Percentiles rank a stretch among this genome's conserved stretches.
Evolutionary conservation across 2,113 vertebrate genomes (phyloP).

Genomic region (Phalacrocorax pelagicus): DNA sequence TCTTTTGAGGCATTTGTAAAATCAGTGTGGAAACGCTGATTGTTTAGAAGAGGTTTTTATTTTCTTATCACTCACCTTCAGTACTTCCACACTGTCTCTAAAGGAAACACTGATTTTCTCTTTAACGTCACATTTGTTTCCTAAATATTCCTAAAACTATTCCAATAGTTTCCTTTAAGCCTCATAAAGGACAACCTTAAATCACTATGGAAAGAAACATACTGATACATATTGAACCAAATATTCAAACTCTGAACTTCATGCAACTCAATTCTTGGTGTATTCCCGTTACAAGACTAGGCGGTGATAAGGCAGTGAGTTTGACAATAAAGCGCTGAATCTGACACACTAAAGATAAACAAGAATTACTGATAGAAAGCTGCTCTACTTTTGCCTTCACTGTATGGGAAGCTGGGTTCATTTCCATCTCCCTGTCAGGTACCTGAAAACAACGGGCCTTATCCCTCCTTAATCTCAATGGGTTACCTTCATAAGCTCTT

Average conservation of each 20-base stretch:
- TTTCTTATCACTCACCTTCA: neutral
- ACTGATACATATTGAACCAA: neutral
- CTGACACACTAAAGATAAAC: slow-evolving; percentile 68
- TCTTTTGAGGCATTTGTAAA: neutral
- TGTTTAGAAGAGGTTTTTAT: neutral
- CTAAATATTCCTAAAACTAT: neutral
- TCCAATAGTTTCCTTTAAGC: neutral
- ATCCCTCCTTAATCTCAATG: slow-evolving; percentile 62
- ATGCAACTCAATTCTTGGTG: slow-evolving; percentile 24
- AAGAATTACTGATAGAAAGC: slow-evolving; percentile 65
- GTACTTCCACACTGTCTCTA: neutral
- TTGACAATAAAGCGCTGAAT: slow-evolving; percentile 53
- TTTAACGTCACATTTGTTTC: neutral
- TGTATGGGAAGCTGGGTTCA: neutral
- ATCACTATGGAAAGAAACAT: neutral
- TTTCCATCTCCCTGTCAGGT: slow-evolving; percentile 55
- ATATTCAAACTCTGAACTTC: slow-evolving; percentile 29
- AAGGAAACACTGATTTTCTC: neutral
- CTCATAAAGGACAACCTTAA: neutral
- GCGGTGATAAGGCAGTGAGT: slow-evolving; percentile 53
- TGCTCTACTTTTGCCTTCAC: slow-evolving; percentile 52
- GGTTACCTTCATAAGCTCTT: slow-evolving; percentile 65
- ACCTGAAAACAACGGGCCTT: slow-evolving; percentile 61
- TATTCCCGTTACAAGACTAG: slow-evolving; percentile 33
- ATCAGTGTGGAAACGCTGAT: neutral